A percentile compares a stretch with the other conserved stretches of the same genome.
Conservation (phyloP, 2,113 vertebrate genomes). For the Sapajus apella region DNA sequence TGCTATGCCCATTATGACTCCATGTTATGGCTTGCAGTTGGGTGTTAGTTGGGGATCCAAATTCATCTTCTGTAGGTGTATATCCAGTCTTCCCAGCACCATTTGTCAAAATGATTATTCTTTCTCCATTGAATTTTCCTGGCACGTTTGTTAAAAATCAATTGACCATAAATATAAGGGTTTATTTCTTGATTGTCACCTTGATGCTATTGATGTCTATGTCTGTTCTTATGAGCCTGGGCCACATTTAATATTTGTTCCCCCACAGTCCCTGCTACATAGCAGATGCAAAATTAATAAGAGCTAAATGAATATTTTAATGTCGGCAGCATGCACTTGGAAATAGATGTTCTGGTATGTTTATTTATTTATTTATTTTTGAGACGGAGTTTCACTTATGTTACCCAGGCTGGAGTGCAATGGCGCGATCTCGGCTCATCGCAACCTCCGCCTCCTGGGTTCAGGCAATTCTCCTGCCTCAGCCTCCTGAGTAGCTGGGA, state of each 20-base stretch:
- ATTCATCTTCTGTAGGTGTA: not conserved
- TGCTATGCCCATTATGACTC: not conserved
- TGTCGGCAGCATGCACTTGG: not conserved
- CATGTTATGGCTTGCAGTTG: not conserved
- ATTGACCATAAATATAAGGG: not conserved
- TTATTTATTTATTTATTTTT: not conserved
- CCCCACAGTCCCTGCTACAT: not conserved
- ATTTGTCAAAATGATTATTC: slow-evolving; percentile 11
- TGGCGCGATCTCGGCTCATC: no score
- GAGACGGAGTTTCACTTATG: no score
- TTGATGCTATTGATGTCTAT: not conserved
- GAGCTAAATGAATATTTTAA: not conserved
- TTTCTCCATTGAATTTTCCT: not conserved
- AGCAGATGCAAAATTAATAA: not conserved
- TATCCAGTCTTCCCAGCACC: not conserved
- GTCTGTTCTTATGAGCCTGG: not conserved
- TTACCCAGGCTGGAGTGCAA: no score
- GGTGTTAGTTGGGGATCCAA: not conserved
- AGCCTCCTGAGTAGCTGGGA: no score
- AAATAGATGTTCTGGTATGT: not conserved
- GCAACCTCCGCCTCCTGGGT: no score
- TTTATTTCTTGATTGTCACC: not conserved
- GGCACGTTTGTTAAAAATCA: not conserved
- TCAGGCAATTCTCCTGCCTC: no score
- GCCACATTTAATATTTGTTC: not conserved